Evolutionary conservation across 2,888 invertebrate genomes (phyloP), one percentile per base, ranked within the genome.

Genomic region (Cheilosia urbana): DNA sequence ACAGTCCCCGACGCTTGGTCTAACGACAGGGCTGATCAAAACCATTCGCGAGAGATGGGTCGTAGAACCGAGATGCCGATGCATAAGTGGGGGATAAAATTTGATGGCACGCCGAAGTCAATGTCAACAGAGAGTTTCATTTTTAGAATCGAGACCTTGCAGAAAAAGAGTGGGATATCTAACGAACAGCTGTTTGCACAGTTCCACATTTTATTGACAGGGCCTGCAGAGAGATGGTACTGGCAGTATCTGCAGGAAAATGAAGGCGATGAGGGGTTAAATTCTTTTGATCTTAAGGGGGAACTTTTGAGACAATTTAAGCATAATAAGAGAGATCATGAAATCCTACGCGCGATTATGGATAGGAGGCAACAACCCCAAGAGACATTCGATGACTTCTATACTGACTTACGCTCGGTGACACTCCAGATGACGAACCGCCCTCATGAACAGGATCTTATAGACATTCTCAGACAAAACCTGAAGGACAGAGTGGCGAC

Each of bases 51-150:
- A 0, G 40, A 40, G 0, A 11, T 1, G 1, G 40, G 40, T 15
- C 40, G 2, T 40, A 40, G 1, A 40, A 17, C 47, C n/a, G 47
- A 15, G 7, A n/a, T 47, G 17, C 47, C 47, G 7, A 47, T 62
- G 15, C 47, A 45, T 30, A 49, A 49, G 21, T 65, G 65, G 65
- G 65, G 65, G 9, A 15, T 65, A 1, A 65, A 65, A 6, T 65
- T 65, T 49, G 49, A 65, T 6, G 51, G 51, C 11, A 21, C 51
- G 5, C 21, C 51, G 24, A 21, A 21, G 13, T 51, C 51, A 4
- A 51, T 65, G 49, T 21, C 65, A 5, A 51, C 51, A 11, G 51
- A 49, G 15, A 65, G 37, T 15, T 65, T 65, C 13, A n/a, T 65
- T 17, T 65, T 51, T 7, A 17, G 65, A 4, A 30, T 65, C 7